phyloP scores from a whole-genome alignment of 2,888 invertebrate species.

The Eugnorisma glareosa region DNA sequence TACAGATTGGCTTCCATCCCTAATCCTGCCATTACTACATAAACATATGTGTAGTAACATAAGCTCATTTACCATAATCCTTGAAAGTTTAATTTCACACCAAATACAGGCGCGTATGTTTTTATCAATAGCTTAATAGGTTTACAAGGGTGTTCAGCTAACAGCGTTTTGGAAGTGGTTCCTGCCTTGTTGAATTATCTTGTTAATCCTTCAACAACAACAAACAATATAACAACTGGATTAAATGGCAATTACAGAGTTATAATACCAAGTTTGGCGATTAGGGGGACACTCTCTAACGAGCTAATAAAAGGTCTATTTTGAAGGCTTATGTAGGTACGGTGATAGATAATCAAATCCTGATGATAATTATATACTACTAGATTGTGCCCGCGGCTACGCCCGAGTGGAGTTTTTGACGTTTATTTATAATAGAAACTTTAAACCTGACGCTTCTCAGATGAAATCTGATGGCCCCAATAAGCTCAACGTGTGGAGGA shows the following conservation, averaged over 20 bases:
- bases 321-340: background rate
- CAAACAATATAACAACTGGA: constrained; percentile 34
- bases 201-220: constrained; percentile 34
- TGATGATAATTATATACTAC: too few relatives aligned
- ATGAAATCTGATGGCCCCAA: too few relatives aligned
- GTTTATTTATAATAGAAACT: too few relatives aligned
- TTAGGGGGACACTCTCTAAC: constrained; percentile 9
- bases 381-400: background rate
- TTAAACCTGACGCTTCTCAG: too few relatives aligned
- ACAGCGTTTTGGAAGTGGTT: background rate
- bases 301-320: constrained; percentile 16
- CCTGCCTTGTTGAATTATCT: constrained; percentile 24
- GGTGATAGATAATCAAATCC: too few relatives aligned
- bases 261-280: constrained; percentile 6
- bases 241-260: constrained; percentile 18
- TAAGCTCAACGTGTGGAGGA: too few relatives aligned
- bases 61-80: background rate
- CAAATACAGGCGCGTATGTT: background rate
- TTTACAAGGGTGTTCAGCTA: constrained; percentile 14
- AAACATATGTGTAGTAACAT: too few relatives aligned
- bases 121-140: constrained; percentile 14
- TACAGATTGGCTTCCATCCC: background rate
- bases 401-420: background rate
- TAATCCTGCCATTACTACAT: background rate
- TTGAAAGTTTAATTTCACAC: constrained; percentile 7